Evolutionary conservation across 2,113 vertebrate species (phyloP).

Genomic region (Ctenomys sociabilis): DNA sequence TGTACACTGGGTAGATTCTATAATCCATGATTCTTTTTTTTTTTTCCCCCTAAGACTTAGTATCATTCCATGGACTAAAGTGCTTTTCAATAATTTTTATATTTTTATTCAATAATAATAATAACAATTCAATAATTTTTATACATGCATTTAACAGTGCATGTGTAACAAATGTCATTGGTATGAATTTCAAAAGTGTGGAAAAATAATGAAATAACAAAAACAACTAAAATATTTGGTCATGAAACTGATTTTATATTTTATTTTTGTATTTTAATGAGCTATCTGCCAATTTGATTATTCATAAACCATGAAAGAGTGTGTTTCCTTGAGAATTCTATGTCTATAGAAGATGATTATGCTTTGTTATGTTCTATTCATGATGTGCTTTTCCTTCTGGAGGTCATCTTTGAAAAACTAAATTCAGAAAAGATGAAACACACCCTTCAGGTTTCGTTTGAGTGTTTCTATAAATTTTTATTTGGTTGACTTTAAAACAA

Average conservation of each 20-base stretch:
- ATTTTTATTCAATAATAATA: too few relatives aligned
- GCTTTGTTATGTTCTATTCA: neutral
- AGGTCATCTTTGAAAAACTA: neutral
- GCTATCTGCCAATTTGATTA: neutral
- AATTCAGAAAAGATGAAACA: neutral
- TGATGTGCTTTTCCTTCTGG: neutral
- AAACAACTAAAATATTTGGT: neutral
- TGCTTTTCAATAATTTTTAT: neutral
- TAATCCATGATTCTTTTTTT: neutral
- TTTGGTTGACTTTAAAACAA: neutral
- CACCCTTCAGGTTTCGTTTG: neutral
- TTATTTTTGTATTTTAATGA: constrained; percentile 13
- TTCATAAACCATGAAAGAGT: neutral
- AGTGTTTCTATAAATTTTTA: neutral
- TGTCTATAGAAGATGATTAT: neutral
- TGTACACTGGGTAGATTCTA: neutral
- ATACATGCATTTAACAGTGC: neutral
- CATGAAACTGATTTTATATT: neutral
- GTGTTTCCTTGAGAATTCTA: too few relatives aligned
- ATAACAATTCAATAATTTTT: neutral
- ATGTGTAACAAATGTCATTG: neutral
- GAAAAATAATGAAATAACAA: neutral
- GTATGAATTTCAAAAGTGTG: neutral
- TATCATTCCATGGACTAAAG: neutral
- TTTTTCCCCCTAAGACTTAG: neutral